Evolutionary conservation across 2,888 invertebrate genomes (phyloP), one percentile per base, ranked within the genome.

Genomic region (Notodonta ziczac): DNA sequence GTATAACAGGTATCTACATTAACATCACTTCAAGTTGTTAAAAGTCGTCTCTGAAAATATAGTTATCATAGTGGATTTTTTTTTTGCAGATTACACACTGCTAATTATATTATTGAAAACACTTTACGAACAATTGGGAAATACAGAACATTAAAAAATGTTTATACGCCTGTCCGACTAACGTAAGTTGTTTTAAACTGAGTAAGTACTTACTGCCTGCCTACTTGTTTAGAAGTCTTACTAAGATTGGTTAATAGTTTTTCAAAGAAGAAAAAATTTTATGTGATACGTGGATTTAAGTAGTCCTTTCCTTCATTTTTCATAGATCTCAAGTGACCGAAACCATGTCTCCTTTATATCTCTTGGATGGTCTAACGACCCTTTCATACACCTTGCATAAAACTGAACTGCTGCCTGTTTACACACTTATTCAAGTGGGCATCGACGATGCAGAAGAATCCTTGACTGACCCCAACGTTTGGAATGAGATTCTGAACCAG

Each of bases 1-100:
- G 96, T 96, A 96, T 13, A 96, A 96, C 82, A 93, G 96, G 96
- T 91, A 35, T 4, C 35, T 35, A 35, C 24, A 24, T 24, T 3
- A 35, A 7, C 35, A 35, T 35, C 2, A 35, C 35, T 35, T 35
- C 4, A 35, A 24, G 2, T 24, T 24, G 24, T 24, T 24, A 2
- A 24, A 2, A 24, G 24, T 24, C 24, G 24, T 35, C 35, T 35
- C 35, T 35, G 35, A 35, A 4, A 7, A 6, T 3, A 35, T 35
- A 35, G 9, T 42, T 10, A 42, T 10, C 42, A 9, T 42, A 42
- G 2, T 42, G 42, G 4, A 35, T 3, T 3, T 7, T 0, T 42
- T 2, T 10, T 42, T 52, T n/a, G 32, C 56, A 39, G 48, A 24
- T 6, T 56, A 52, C 32, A 0, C 39, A 12, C 53, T 5, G 39